A percentile compares a stretch with the other conserved stretches of the same genome.
These are phyloP conservation scores for Apodemus speciosus DNA, from an alignment of 2,113 vertebrate species.

Conservation along the genomic window DNA sequence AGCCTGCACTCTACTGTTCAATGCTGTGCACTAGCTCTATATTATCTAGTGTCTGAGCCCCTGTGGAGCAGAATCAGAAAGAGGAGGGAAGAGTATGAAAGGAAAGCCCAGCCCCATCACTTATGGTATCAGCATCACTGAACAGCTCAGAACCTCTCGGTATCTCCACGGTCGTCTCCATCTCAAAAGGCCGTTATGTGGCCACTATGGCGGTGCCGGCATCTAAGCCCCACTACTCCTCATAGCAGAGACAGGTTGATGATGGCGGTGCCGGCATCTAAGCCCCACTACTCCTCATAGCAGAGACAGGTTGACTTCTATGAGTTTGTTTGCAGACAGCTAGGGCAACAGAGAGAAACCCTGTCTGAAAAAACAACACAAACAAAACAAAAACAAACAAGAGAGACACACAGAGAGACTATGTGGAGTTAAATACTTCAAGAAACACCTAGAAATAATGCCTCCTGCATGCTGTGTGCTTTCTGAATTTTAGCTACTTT, in stretches of 20 bases:
- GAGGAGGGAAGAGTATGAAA: background rate
- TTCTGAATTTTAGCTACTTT: constrained; percentile 31
- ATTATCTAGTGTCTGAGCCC: background rate
- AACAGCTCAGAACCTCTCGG: background rate
- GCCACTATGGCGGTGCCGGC: background rate
- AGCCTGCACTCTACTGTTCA: background rate
- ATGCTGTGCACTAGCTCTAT: background rate
- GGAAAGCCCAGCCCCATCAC: background rate
- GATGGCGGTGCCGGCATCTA: background rate
- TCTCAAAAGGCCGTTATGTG: too few species aligned
- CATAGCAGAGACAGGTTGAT: background rate
- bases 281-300: background rate
- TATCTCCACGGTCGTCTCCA: too few species aligned
- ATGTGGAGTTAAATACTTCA: background rate
- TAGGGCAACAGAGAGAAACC: background rate
- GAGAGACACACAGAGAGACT: background rate
- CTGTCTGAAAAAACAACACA: background rate
- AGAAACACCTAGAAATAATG: background rate
- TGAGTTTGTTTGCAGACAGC: background rate
- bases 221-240: background rate
- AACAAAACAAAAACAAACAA: background rate
- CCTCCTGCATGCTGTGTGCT: background rate
- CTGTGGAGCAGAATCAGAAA: background rate
- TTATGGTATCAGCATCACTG: background rate
- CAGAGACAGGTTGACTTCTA: background rate